phyloP scores from a whole-genome alignment of 2,113 vertebrate genomes.

The Aythya baeri region DNA sequence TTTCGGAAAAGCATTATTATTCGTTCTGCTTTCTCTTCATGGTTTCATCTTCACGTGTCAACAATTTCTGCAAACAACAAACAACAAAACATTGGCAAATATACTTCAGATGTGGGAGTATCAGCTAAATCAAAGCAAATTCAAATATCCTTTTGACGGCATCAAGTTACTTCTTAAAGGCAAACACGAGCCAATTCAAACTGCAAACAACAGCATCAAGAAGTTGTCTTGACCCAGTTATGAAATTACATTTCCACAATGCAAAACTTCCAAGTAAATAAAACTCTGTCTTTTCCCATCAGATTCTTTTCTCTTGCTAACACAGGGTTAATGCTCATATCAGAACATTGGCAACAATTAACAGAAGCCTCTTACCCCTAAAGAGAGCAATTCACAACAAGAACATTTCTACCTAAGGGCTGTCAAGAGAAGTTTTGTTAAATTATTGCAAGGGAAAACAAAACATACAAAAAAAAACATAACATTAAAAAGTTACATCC shows the following conservation, averaged over 20 bases:
- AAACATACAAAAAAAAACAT: neutral
- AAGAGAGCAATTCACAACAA: neutral
- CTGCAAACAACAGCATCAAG: neutral
- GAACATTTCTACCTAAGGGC: neutral
- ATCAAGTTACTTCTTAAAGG: neutral
- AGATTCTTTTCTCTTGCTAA: neutral
- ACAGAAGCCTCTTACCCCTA: neutral
- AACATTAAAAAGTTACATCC: neutral
- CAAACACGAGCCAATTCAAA: neutral
- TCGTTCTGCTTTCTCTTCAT: slow-evolving; percentile 85
- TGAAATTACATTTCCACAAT: neutral
- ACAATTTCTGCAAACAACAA: slow-evolving; percentile 39
- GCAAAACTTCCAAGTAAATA: neutral
- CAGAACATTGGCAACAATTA: neutral
- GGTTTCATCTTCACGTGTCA: slow-evolving; percentile 62
- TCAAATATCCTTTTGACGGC: neutral
- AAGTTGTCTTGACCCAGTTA: neutral
- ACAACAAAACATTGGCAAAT: slow-evolving; percentile 33
- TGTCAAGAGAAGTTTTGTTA: neutral
- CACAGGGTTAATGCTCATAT: neutral
- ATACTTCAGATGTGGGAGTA: neutral
- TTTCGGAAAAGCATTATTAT: slow-evolving; percentile 94
- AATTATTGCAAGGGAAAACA: neutral
- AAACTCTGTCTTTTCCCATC: neutral
- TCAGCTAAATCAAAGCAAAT: neutral